These are phyloP conservation scores for Erebia palarica DNA, from an alignment of 2,888 invertebrate genomes.

Conservation along the genomic window DNA sequence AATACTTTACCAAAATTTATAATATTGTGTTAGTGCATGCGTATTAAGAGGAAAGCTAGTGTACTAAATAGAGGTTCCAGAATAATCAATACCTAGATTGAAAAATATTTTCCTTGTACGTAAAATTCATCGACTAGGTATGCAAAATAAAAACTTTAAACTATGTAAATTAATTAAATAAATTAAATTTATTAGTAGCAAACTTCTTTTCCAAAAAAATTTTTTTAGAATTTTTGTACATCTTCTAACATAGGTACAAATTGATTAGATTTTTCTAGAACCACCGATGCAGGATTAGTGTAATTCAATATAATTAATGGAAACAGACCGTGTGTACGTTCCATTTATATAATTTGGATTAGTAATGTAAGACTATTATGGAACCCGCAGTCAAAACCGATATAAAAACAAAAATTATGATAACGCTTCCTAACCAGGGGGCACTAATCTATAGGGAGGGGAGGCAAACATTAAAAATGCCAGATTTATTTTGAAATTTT, in stretches of 20 bases:
- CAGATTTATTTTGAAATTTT: constrained; percentile 80
- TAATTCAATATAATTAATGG: constrained; percentile 51
- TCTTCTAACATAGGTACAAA: no score
- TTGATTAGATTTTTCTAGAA: constrained; percentile 20
- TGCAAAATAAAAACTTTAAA: no score
- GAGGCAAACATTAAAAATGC: constrained; percentile 77
- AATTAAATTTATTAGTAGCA: no score
- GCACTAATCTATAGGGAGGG: constrained; percentile 54
- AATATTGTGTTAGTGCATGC: constrained; percentile 34
- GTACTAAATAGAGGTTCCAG: constrained; percentile 19
- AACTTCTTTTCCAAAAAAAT: no score
- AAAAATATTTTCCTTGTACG: not conserved
- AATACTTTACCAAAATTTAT: constrained; percentile 32
- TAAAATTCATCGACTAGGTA: no score
- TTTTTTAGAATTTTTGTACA: no score
- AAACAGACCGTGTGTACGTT: constrained; percentile 47
- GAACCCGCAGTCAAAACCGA: constrained; percentile 37
- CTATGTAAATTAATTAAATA: no score
- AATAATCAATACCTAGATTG: not conserved
- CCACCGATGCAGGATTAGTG: constrained; percentile 27
- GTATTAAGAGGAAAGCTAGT: constrained; percentile 14
- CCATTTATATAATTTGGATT: constrained; percentile 31
- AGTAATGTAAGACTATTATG: constrained; percentile 71
- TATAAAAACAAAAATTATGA: constrained; percentile 81
- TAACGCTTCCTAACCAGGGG: constrained; percentile 44